phyloP scores from a whole-genome alignment of 2,797 vertebrate species.

The Aselliscus stoliczkanus region DNA sequence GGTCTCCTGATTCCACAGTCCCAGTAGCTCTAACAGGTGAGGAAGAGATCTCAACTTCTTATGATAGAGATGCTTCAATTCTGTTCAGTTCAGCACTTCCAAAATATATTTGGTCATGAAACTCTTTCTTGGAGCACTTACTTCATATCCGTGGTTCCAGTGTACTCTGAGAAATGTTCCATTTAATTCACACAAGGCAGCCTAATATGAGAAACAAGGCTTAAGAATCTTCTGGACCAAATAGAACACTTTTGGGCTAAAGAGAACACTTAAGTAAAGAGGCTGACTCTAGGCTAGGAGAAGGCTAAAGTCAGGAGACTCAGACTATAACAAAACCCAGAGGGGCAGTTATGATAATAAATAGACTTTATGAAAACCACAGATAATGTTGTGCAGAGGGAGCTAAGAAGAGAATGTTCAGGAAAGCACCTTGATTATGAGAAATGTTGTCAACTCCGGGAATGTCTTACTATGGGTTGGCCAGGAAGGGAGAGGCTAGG shows the following conservation, averaged over 20 bases:
- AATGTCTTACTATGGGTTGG: background rate
- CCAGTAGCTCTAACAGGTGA: background rate
- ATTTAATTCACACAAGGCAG: background rate
- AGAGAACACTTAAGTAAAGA: background rate
- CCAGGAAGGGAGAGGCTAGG: background rate
- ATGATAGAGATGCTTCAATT: background rate
- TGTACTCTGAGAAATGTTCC: background rate
- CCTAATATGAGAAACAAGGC: background rate
- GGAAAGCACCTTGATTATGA: background rate
- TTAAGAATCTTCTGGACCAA: background rate
- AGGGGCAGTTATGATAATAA: background rate
- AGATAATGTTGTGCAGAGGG: background rate
- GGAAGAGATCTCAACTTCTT: background rate
- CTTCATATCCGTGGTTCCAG: background rate
- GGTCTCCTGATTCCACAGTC: background rate
- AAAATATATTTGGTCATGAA: background rate
- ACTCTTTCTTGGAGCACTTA: background rate
- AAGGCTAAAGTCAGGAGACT: background rate
- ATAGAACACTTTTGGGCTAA: background rate
- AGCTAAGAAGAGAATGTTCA: background rate
- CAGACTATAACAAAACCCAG: background rate
- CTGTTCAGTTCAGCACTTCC: background rate
- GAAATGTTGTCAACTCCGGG: background rate
- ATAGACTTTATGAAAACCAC: background rate
- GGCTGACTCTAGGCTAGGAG: background rate